Percentiles rank a stretch among this genome's conserved stretches.
Conservation (phyloP, 2,797 vertebrate genomes). For the Thripadectes ignobilis region DNA sequence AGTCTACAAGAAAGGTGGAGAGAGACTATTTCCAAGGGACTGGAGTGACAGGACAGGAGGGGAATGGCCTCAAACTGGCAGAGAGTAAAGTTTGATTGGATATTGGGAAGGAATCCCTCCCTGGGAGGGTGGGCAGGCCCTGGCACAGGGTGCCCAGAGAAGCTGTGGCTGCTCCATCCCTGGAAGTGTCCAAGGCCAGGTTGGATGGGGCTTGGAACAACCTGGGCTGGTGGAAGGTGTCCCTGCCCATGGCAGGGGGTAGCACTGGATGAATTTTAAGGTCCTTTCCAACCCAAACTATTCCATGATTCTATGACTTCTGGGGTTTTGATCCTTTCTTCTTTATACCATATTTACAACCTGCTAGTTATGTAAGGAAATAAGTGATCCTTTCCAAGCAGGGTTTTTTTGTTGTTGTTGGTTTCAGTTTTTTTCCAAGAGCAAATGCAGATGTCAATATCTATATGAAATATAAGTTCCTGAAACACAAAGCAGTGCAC, state of each 20-base stretch:
- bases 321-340: background rate
- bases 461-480: background rate
- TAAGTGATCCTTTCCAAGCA: background rate
- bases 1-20: background rate
- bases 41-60: background rate
- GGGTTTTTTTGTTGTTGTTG: background rate
- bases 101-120: background rate
- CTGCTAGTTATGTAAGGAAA: background rate
- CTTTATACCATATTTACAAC: background rate
- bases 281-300: background rate
- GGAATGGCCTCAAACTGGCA: background rate
- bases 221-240: background rate
- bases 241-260: background rate
- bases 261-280: background rate
- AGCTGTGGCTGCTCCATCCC: background rate
- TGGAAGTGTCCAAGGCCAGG: background rate
- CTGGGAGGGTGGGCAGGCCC: accelerated
- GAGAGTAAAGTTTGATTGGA: accelerated
- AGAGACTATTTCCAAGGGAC: background rate
- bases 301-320: background rate
- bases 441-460: background rate
- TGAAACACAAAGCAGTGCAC: conserved; percentile 39
- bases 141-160: background rate
- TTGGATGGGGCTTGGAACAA: background rate
- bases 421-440: background rate